Evolutionary conservation across 2,113 vertebrate genomes (phyloP), one percentile per base, ranked within the genome.

Genomic region (Talpa occidentalis): DNA sequence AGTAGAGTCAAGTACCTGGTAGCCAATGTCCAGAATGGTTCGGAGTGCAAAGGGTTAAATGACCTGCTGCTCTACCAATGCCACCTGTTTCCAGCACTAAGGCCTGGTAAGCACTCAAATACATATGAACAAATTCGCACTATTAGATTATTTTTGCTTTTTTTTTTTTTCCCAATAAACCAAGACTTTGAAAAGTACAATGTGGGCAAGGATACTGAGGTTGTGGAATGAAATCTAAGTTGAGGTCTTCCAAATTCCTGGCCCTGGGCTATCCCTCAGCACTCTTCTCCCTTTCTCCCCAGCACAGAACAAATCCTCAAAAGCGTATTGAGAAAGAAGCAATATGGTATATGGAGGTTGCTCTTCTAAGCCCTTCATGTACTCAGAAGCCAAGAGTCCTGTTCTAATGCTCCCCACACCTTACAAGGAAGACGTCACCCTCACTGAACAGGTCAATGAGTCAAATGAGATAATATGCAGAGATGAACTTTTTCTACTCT

Each of bases 61-160:
- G 19, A 5, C 3, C 1, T 0, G 1, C 3, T 0, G 12, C 28
- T 42, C 12, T 16, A 3, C 42, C 2, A 24, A n/a, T 26, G 79
- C 32, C 6, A 60, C 10, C 17, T 14, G 7, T 26, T 64, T 32
- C 49, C 37, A 32, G 32, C 32, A 62, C 72, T 47, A 26, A 56
- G 49, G 40, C 30, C 28, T 12, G 26, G 10, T 10, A 5, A 47
- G 32, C 10, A 37, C 37, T 79, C 70, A 62, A 86, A 59, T 7
- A 30, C 12, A 28, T 52, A 84, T 44, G 2, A 80, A 59, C n/a
- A 54, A 60, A 52, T 60, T 47, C 60, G 72, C 74, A 49, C 3
- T 8, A 26, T 62, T 8, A 78, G 67, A 44, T 14, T 42, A 52
- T 21, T 89, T 86, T 30, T 56, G 16, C 30, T 62, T 54, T 73